phyloP scores from a whole-genome alignment of 2,113 vertebrate genomes.

The Paedocypris sp. region DNA sequence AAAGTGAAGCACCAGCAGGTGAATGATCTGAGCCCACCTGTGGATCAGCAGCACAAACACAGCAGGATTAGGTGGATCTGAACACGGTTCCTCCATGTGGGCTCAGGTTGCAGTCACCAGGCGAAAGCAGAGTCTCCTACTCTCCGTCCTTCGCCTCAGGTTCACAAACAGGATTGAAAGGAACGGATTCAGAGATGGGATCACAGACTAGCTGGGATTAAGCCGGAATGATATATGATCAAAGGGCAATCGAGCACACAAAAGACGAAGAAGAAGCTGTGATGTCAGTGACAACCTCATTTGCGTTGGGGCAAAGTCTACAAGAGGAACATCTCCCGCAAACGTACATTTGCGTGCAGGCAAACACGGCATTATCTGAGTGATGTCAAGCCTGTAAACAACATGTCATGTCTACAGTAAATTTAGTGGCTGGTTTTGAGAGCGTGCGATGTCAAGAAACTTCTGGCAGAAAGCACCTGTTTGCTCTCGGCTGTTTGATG shows the following conservation, averaged over 20 bases:
- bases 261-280: conserved; percentile 35
- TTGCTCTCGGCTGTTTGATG: conserved; percentile 26
- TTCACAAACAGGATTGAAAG: conserved; percentile 39
- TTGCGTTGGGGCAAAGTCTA: background rate
- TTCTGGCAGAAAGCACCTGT: conserved; percentile 17
- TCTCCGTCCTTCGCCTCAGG: conserved; percentile 43
- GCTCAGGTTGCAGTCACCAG: conserved; percentile 46
- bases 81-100: conserved; percentile 30
- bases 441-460: conserved; percentile 7
- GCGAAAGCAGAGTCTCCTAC: conserved; percentile 37
- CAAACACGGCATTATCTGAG: background rate
- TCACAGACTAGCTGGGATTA: conserved; percentile 38
- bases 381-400: background rate
- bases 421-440: background rate
- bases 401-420: background rate
- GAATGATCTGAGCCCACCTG: too few relatives aligned
- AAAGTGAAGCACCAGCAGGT: too few relatives aligned
- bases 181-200: conserved; percentile 29
- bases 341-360: background rate
- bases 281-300: conserved; percentile 23
- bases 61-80: conserved; percentile 30
- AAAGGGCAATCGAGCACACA: conserved; percentile 20
- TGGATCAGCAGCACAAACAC: background rate
- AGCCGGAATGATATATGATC: conserved; percentile 33
- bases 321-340: background rate